Evolutionary conservation across 92 coral and sea anemone genomes (phyloP).

Genomic region (Epizoanthus scotinus): DNA sequence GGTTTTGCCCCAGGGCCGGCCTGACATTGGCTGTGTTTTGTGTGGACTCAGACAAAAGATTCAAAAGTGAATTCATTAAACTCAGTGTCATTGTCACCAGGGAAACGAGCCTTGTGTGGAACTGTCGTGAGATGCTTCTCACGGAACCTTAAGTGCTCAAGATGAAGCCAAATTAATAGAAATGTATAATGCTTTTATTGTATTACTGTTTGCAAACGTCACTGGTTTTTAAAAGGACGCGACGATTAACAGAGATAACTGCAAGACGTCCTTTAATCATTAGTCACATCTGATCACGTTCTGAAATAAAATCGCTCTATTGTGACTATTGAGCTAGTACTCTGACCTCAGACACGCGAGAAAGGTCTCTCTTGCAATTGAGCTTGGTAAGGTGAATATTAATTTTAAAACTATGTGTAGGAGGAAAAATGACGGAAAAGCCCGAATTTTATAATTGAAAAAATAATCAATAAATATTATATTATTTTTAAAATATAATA

Average conservation of each 20-base stretch:
- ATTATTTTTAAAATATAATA: too few species aligned
- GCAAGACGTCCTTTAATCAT: too few species aligned
- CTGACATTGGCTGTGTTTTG: constrained; percentile 11
- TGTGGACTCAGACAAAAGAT: not conserved
- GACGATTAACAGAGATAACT: not conserved
- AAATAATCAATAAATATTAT: too few species aligned
- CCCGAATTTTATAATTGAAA: too few species aligned
- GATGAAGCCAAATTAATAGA: not conserved
- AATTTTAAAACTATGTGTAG: too few species aligned
- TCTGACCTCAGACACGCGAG: too few species aligned
- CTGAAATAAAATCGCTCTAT: too few species aligned
- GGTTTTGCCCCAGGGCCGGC: not conserved
- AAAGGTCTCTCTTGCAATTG: too few species aligned
- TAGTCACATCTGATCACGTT: too few species aligned
- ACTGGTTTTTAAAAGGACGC: not conserved
- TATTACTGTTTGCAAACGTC: not conserved
- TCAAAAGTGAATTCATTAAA: constrained; percentile 26
- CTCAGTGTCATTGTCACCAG: not conserved
- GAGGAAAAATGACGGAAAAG: too few species aligned
- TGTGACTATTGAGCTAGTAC: too few species aligned
- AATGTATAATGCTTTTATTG: not conserved
- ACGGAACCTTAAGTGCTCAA: not conserved
- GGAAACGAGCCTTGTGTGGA: not conserved
- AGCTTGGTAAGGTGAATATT: too few species aligned
- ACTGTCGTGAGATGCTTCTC: not conserved